These are phyloP conservation scores for Lucilia sericata DNA, from an alignment of 1,140 invertebrate genomes.

Conservation along the genomic window DNA sequence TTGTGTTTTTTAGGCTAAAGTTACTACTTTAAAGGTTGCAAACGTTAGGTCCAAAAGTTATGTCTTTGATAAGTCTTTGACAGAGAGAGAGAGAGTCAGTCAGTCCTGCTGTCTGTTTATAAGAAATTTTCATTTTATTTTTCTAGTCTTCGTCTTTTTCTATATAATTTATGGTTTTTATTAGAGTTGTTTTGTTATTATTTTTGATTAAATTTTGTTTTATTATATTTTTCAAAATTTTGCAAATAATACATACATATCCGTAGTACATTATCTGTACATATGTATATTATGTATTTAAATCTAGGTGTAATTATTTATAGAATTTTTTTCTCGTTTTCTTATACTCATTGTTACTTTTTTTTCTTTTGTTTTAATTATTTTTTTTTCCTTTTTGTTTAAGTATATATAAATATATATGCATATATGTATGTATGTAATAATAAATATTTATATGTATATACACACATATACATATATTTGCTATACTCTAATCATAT, in stretches of 20 bases:
- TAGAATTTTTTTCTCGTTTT: too few species aligned
- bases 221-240: background rate
- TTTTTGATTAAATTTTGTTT: background rate
- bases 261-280: background rate
- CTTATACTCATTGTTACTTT: too few species aligned
- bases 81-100: too few species aligned
- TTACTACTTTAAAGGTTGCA: too few species aligned
- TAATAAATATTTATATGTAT: background rate
- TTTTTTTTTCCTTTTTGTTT: too few species aligned
- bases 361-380: too few species aligned
- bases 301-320: background rate
- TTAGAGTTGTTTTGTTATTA: background rate
- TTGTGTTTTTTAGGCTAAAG: too few species aligned
- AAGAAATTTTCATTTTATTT: background rate
- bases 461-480: slow-evolving; percentile 34
- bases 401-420: background rate
- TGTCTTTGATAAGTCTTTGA: too few species aligned
- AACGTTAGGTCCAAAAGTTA: too few species aligned
- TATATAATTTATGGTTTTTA: background rate
- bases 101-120: too few species aligned
- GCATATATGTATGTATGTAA: slow-evolving; percentile 16
- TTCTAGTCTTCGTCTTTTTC: background rate
- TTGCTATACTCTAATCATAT: background rate
- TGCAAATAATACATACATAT: slow-evolving; percentile 18
- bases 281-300: slow-evolving; percentile 17